Conservation (phyloP, 2,797 vertebrate species). For the Sebastes cheni region DNA sequence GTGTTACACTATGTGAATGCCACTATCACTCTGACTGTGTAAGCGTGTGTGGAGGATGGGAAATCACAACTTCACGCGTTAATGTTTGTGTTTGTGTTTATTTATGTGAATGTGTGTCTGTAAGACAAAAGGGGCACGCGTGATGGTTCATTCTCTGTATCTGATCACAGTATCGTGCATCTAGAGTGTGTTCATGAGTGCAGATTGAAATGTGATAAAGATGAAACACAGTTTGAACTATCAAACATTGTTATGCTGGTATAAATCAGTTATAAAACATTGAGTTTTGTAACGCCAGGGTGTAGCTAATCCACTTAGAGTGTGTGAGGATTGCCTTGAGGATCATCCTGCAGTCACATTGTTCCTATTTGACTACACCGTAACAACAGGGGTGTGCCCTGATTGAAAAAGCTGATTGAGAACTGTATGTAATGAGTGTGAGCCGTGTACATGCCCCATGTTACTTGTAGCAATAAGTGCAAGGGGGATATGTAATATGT, state of each 20-base stretch:
- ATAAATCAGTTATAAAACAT: slow-evolving; percentile 36
- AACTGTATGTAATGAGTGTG: slow-evolving; percentile 24
- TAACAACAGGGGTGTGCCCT: slow-evolving; percentile 41
- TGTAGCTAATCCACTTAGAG: slow-evolving; percentile 72
- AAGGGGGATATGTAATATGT: slow-evolving; percentile 1
- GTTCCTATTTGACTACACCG: slow-evolving; percentile 25
- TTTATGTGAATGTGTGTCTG: neutral
- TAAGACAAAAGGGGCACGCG: slow-evolving; percentile 5
- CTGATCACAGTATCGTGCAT: slow-evolving; percentile 42
- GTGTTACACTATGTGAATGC: neutral
- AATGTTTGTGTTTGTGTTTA: neutral
- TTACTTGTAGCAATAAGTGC: neutral
- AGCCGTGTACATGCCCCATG: slow-evolving; percentile 24
- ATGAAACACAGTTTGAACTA: slow-evolving; percentile 47
- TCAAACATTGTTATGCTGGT: slow-evolving; percentile 30
- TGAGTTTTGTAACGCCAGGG: slow-evolving; percentile 35
- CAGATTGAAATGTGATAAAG: slow-evolving; percentile 63
- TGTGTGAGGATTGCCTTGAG: slow-evolving; percentile 45
- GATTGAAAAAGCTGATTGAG: slow-evolving; percentile 62
- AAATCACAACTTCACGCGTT: neutral
- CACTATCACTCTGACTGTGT: neutral
- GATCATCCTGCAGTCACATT: slow-evolving; percentile 46
- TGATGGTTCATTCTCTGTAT: slow-evolving; percentile 33
- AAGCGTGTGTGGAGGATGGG: neutral
- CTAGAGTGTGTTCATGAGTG: slow-evolving; percentile 27